These are phyloP conservation scores for Gnathonemus longibarbis DNA, from an alignment of 2,113 vertebrate species.

Conservation along the genomic window DNA sequence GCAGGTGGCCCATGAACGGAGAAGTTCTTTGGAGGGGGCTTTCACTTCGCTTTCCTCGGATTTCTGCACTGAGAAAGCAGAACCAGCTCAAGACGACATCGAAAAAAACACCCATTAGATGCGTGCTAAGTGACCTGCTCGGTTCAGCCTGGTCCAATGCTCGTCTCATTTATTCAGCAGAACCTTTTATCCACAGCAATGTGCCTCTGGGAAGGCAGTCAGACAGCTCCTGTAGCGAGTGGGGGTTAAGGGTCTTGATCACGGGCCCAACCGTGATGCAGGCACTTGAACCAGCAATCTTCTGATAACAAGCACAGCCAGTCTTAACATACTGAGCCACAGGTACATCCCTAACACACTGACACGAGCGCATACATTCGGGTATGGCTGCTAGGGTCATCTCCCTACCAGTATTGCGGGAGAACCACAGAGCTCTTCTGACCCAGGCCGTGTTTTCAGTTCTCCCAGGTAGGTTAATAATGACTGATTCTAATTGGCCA, in stretches of 20 bases:
- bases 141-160: neutral
- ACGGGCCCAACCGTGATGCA: neutral
- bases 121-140: neutral
- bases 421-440: no score
- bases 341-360: neutral
- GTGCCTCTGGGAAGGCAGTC: neutral
- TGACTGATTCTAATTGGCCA: no score
- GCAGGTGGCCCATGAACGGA: neutral
- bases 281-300: neutral
- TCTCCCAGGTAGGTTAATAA: no score
- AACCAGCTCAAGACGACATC: neutral
- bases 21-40: neutral
- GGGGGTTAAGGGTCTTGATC: neutral
- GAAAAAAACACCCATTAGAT: neutral
- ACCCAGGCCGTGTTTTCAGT: no score
- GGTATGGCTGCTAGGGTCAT: neutral
- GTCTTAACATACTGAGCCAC: neutral
- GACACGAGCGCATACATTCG: neutral
- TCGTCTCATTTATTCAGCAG: neutral
- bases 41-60: constrained; percentile 22
- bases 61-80: constrained; percentile 1
- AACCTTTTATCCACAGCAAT: neutral
- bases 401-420: neutral
- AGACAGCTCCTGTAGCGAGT: neutral
- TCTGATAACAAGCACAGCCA: neutral